Conservation (phyloP, 2,888 invertebrate genomes). For the Cartodere bifasciata region DNA sequence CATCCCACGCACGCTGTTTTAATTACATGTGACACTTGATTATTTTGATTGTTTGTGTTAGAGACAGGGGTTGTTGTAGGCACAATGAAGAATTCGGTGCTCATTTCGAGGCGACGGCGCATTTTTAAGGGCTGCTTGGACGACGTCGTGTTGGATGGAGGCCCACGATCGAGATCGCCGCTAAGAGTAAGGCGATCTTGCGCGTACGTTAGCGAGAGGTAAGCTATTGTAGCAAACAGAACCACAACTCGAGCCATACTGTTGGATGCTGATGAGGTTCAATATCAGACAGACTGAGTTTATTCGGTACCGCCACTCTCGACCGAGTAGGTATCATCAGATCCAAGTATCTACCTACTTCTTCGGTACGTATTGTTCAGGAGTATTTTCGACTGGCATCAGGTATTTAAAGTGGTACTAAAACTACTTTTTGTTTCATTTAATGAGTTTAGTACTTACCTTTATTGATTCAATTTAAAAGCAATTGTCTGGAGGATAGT, state of each 20-base stretch:
- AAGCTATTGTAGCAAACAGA: constrained; percentile 21
- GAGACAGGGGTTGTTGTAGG: constrained; percentile 41
- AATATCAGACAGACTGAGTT: too few species aligned
- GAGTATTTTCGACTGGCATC: too few species aligned
- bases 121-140: constrained; percentile 11
- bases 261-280: too few species aligned
- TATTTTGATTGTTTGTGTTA: constrained; percentile 27
- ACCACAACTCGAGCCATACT: constrained; percentile 32
- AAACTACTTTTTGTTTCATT: too few species aligned
- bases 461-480: too few species aligned
- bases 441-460: too few species aligned
- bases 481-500: too few species aligned
- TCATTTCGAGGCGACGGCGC: constrained; percentile 55
- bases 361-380: too few species aligned
- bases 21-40: constrained; percentile 21
- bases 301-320: too few species aligned
- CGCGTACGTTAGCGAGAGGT: constrained; percentile 21
- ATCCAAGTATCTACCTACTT: too few species aligned
- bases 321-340: too few species aligned
- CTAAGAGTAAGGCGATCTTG: constrained; percentile 24
- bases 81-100: constrained; percentile 72
- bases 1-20: constrained; percentile 31
- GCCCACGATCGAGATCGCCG: constrained; percentile 27
- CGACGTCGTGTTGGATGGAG: constrained; percentile 14
- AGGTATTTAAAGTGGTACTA: too few species aligned